Base-by-base conservation (phyloP, 2,797 vertebrate species). In the Paguma larvata region DNA sequence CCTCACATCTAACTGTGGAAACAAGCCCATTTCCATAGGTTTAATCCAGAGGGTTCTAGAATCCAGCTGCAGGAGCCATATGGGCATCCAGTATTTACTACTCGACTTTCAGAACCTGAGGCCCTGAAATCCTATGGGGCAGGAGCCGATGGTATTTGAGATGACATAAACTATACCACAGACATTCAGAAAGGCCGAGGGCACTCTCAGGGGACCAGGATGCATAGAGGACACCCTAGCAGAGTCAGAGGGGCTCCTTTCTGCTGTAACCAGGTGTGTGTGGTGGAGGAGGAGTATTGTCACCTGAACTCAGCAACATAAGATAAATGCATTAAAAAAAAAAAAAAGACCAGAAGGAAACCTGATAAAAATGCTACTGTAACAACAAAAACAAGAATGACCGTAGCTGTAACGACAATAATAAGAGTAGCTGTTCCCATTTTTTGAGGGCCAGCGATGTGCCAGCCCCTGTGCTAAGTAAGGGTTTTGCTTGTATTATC, bases 331-430 rank as follows among this genome's bases (percentile, higher is more conserved):
- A 8, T 56, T 59, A 21, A 53, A 53, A 59, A 82, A n/a, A 82
- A 41, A 51, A 62, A 73, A 96, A 88, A 67, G 62, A 79, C 91
- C 89, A 13, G 62, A 94, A 91, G 82, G 73, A 95, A 95, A 92
- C 62, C 48, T 80, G 30, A 70, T 72, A 51, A 97, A 78, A 89
- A 93, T 41, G 38, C 65, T 62, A 46, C 32, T 4, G 0, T 89
- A 86, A 65, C 82, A 95, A 46, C 19, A 85, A 53, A 92, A 70
- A 3, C 65, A 87, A 92, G 75, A 85, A 89, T 38, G 89, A 80
- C 46, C 46, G 1, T 32, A 80, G 38, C 79, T 83, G 18, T 62
- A 44, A 75, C 48, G n/a, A 82, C 51, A 85, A 46, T n/a, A 44
- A 44, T 73, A 89, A 16, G 27, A 89, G 38, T 11, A 93, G 46